Conservation (phyloP, 2,113 vertebrate species). For the Trichechus manatus region DNA sequence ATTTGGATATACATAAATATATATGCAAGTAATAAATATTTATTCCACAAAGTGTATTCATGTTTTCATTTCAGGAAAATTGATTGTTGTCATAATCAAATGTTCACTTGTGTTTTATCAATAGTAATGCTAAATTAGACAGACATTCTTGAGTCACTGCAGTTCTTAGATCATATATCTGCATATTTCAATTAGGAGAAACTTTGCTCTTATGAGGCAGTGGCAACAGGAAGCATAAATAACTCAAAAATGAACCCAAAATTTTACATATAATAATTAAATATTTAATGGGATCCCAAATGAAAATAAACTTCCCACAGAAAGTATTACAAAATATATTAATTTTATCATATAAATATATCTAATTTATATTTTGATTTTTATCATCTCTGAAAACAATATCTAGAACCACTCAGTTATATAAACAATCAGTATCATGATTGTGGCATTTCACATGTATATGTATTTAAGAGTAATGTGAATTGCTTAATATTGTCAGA, state of each 20-base stretch:
- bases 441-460: not conserved
- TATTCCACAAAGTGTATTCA: not conserved
- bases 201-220: not conserved
- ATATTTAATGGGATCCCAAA: not conserved
- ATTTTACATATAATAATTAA: not conserved
- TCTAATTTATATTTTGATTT: not conserved
- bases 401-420: not conserved
- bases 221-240: not conserved
- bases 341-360: too few species aligned
- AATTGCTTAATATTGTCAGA: slow-evolving; percentile 9
- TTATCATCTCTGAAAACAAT: not conserved
- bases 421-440: not conserved
- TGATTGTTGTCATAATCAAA: not conserved
- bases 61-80: not conserved
- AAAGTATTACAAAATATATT: too few species aligned
- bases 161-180: not conserved
- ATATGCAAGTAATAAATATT: not conserved
- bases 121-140: too few species aligned
- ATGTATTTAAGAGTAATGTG: not conserved
- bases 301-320: not conserved
- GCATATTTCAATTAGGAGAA: not conserved
- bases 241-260: slow-evolving; percentile 43
- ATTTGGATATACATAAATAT: not conserved
- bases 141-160: too few species aligned
- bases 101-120: not conserved